Percentiles rank a stretch among this genome's conserved stretches.
These are phyloP conservation scores for Athripsodes cinereus DNA, from an alignment of 2,888 invertebrate genomes.

Conservation along the genomic window DNA sequence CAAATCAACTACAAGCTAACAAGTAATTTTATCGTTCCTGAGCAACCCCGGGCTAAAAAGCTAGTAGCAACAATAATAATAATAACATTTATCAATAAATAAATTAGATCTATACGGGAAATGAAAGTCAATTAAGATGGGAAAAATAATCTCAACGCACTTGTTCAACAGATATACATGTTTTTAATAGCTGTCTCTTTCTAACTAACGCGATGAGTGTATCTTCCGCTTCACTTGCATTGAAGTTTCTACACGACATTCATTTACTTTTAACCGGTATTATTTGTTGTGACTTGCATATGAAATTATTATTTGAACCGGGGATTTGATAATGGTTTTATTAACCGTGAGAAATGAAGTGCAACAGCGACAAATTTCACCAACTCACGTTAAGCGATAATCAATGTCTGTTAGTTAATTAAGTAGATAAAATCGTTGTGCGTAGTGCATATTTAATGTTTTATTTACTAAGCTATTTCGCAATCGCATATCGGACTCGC, in stretches of 20 bases:
- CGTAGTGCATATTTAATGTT: too few species aligned
- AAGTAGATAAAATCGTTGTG: too few species aligned
- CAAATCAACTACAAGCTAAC: too few species aligned
- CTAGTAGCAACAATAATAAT: too few species aligned
- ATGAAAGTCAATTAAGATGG: not conserved
- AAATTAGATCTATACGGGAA: not conserved
- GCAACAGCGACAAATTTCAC: not conserved
- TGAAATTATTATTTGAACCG: not conserved
- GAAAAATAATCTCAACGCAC: not conserved
- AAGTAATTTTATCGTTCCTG: too few species aligned
- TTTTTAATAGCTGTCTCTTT: not conserved
- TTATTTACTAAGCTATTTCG: too few species aligned
- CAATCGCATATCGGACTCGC: too few species aligned
- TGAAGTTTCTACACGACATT: not conserved
- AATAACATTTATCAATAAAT: too few species aligned
- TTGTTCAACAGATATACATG: not conserved
- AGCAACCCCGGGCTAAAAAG: too few species aligned
- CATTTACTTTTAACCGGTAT: not conserved
- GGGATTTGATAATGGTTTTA: not conserved
- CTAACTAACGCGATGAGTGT: not conserved
- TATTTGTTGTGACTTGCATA: not conserved
- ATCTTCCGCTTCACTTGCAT: not conserved
- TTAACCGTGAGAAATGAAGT: not conserved
- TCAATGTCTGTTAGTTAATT: too few species aligned
- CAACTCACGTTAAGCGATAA: not conserved